A percentile compares a stretch with the other conserved stretches of the same genome.
Evolutionary conservation across 2,797 vertebrate genomes (phyloP).

Genomic region (Aphelocoma californica): DNA sequence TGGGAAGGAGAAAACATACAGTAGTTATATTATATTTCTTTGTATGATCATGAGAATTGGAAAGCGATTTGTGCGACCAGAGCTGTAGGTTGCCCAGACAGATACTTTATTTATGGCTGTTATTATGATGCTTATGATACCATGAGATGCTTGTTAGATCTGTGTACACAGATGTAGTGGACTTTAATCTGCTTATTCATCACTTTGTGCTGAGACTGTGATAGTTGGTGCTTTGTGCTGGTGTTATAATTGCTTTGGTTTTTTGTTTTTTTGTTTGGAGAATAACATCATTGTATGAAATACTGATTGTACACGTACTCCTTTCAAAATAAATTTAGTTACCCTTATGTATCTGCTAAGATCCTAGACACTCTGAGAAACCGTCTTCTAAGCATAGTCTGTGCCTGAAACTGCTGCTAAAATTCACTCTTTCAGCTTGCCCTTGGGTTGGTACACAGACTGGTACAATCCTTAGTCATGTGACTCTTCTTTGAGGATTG

Average conservation of each 20-base stretch:
- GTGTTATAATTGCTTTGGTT: neutral
- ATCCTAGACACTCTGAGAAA: neutral
- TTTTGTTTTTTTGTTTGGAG: neutral
- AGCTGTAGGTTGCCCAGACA: neutral
- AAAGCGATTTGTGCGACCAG: slow-evolving; percentile 22
- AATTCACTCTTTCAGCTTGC: neutral
- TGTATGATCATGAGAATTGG: slow-evolving; percentile 10
- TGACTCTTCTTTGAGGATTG: neutral
- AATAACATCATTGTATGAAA: neutral
- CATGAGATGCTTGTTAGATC: neutral
- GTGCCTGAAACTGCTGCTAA: neutral
- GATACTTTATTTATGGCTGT: slow-evolving; percentile 19
- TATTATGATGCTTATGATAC: neutral
- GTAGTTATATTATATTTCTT: neutral
- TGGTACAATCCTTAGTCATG: neutral
- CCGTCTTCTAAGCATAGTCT: neutral
- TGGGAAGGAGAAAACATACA: neutral
- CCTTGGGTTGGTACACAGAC: rapidly evolving
- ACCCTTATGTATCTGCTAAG: neutral
- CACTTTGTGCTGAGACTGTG: neutral
- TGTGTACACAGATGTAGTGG: neutral
- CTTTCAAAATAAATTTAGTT: neutral
- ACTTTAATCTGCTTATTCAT: neutral
- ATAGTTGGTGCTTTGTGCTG: neutral
- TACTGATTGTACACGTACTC: neutral